Evolutionary conservation across 2,888 invertebrate genomes (phyloP).

Genomic region (Tiliacea aurago): DNA sequence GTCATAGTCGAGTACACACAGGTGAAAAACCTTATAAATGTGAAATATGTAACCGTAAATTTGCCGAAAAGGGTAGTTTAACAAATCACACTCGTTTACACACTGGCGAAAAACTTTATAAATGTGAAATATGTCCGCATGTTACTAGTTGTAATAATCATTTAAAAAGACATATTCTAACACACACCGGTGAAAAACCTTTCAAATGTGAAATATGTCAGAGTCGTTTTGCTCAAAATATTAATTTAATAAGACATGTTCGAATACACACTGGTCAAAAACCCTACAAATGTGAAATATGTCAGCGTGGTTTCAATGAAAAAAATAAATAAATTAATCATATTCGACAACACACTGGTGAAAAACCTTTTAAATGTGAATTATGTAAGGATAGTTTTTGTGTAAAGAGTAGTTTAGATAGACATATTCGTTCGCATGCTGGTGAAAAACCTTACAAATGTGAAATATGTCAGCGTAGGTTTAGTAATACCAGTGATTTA

Average conservation of each 20-base stretch:
- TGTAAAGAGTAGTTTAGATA: background rate
- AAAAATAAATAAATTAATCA: background rate
- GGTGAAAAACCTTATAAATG: background rate
- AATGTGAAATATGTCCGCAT: background rate
- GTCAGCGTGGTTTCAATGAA: background rate
- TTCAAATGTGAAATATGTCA: constrained; percentile 7
- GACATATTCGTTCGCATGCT: background rate
- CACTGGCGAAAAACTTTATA: background rate
- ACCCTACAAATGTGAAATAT: constrained; percentile 1
- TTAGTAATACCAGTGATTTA: background rate
- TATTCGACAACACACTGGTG: constrained; percentile 6
- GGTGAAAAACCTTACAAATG: constrained; percentile 2
- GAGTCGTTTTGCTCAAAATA: background rate
- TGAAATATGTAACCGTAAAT: background rate
- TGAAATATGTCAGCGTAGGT: background rate
- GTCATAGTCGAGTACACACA: background rate
- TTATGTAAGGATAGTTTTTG: background rate
- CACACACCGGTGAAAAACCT: background rate
- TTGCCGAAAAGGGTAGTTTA: background rate
- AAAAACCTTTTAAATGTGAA: constrained; percentile 17
- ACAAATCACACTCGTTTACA: background rate
- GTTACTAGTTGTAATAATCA: background rate
- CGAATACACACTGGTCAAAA: background rate
- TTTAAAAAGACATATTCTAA: background rate
- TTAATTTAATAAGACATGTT: background rate